Percentiles rank a stretch among this genome's conserved stretches.
Evolutionary conservation across 2,797 vertebrate species (phyloP).

Genomic region (Emys orbicularis): DNA sequence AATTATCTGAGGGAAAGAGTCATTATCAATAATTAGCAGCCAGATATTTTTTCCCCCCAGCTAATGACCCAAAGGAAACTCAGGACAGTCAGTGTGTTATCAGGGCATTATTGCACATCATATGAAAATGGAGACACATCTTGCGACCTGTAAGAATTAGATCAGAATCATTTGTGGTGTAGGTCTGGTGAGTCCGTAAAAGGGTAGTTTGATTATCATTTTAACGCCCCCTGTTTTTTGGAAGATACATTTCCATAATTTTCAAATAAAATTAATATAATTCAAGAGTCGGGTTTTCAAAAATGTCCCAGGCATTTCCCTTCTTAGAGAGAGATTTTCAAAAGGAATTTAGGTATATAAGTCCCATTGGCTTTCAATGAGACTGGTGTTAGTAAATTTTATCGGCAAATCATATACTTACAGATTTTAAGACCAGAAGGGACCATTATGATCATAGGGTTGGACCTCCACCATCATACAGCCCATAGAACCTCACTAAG

Average conservation of each 20-base stretch:
- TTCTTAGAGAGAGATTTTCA: not conserved
- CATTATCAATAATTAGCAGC: conserved; percentile 28
- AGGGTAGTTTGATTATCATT: not conserved
- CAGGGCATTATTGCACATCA: not conserved
- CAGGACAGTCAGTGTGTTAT: not conserved
- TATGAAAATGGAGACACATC: not conserved
- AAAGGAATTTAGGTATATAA: not conserved
- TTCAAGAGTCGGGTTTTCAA: not conserved
- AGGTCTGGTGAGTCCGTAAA: not conserved
- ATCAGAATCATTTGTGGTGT: not conserved
- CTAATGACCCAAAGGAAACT: conserved; percentile 22
- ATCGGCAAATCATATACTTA: not conserved
- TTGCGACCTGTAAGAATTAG: not conserved
- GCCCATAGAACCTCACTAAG: not conserved
- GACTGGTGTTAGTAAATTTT: not conserved
- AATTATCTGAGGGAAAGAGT: conserved; percentile 46
- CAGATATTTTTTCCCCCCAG: conserved; percentile 42
- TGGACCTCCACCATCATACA: not conserved
- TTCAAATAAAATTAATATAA: not conserved
- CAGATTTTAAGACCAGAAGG: not conserved
- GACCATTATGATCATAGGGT: not conserved
- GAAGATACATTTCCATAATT: not conserved
- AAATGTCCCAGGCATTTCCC: not conserved
- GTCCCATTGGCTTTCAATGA: accelerated
- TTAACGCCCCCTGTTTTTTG: not conserved